Conservation (phyloP, 2,113 vertebrate species). For the Jaculus jaculus region DNA sequence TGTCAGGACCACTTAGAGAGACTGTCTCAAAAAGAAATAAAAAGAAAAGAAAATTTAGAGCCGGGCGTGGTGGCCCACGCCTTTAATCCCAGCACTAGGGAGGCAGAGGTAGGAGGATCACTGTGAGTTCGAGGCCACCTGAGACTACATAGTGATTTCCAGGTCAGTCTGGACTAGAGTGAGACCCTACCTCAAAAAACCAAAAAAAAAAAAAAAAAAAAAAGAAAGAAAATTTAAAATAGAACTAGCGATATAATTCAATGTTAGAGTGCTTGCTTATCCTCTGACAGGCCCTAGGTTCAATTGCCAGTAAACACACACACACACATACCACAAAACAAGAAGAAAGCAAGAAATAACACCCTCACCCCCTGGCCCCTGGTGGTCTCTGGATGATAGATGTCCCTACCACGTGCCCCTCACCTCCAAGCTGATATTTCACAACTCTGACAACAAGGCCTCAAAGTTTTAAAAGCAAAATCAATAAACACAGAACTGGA, state of each 20-base stretch:
- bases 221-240: not conserved
- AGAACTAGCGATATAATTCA: no score
- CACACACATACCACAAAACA: no score
- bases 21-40: not conserved
- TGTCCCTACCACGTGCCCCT: not conserved
- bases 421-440: not conserved
- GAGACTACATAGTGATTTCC: no score
- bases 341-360: no score
- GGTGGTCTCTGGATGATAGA: not conserved
- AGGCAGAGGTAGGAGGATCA: no score
- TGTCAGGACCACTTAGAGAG: not conserved
- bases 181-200: no score
- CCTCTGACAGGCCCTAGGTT: not conserved
- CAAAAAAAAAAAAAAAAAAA: not conserved
- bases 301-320: not conserved
- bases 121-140: no score
- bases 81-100: no score
- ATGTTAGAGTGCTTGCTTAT: not conserved
- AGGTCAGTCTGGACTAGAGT: no score
- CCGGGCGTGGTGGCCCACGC: no score
- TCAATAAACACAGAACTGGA: slow-evolving; percentile 36
- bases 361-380: not conserved
- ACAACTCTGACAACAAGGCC: slow-evolving; percentile 1
- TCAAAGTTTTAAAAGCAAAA: slow-evolving; percentile 30
- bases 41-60: no score